phyloP scores from a whole-genome alignment of 2,888 invertebrate genomes.

The Stenoptilia bipunctidactyla region DNA sequence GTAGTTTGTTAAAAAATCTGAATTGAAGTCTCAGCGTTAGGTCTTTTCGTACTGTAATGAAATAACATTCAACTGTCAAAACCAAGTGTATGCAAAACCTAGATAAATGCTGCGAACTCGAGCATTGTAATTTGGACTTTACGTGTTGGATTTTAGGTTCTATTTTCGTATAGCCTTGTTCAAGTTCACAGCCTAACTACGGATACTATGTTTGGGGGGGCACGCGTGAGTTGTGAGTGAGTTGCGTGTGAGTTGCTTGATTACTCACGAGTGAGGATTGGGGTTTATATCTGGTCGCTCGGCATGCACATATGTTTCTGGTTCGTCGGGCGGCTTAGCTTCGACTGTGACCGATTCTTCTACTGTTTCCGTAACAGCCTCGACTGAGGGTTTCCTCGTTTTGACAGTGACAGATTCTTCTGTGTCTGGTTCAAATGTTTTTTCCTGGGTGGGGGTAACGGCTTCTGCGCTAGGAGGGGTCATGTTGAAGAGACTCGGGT shows the following conservation, averaged over 20 bases:
- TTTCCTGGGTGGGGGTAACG: conserved; percentile 35
- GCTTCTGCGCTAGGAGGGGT: conserved; percentile 63
- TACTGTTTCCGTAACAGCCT: conserved; percentile 16
- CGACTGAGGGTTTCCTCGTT: conserved; percentile 8
- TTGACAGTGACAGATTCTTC: conserved; percentile 11
- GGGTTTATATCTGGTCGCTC: conserved; percentile 50
- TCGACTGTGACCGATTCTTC: conserved; percentile 11
- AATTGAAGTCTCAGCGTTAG: conserved; percentile 94
- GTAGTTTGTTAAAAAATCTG: conserved; percentile 94
- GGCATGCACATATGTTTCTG: conserved; percentile 37
- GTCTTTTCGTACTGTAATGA: conserved; percentile 94
- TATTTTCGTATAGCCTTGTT: conserved; percentile 1
- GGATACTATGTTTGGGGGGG: conserved; percentile 15
- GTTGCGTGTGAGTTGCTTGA: conserved; percentile 28
- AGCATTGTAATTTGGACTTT: neutral
- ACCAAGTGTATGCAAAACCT: conserved; percentile 18
- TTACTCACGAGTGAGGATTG: conserved; percentile 68
- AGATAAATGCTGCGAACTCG: neutral
- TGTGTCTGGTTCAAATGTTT: conserved; percentile 16
- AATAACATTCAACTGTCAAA: conserved; percentile 51
- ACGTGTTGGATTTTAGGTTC: neutral
- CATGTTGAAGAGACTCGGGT: conserved; percentile 48
- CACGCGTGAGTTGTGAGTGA: conserved; percentile 38
- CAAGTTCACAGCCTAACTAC: neutral
- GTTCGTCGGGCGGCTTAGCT: conserved; percentile 21